Evolutionary conservation across 2,888 invertebrate species (phyloP).

Genomic region (Campoplex capitator): DNA sequence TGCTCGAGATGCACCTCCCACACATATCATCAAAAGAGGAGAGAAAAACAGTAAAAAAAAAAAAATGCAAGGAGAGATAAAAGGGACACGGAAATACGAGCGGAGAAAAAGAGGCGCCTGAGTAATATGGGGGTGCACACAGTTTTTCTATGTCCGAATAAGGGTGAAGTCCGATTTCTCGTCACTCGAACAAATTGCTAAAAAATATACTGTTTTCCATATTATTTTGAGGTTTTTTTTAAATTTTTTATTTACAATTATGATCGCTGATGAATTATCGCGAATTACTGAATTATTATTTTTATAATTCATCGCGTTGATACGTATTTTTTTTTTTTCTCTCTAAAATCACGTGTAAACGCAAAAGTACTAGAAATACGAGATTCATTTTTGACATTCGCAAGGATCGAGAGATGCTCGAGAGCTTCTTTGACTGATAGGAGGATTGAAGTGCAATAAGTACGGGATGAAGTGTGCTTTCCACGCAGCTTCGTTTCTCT

Average conservation of each 20-base stretch:
- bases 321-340: background rate
- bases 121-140: conserved; percentile 48
- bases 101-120: conserved; percentile 12
- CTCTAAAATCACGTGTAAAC: background rate
- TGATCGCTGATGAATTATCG: no score
- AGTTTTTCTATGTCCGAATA: background rate
- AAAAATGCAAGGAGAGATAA: conserved; percentile 31
- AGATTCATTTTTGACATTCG: background rate
- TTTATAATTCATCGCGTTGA: background rate
- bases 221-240: background rate
- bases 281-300: background rate
- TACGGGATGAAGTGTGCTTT: background rate
- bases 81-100: conserved; percentile 37
- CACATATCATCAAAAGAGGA: conserved; percentile 76
- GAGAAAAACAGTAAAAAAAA: conserved; percentile 2
- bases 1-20: conserved; percentile 60
- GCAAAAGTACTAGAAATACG: background rate
- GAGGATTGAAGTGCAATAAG: background rate
- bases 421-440: background rate
- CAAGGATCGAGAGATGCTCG: background rate
- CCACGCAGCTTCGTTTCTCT: background rate
- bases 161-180: conserved; percentile 10
- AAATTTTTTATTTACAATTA: no score
- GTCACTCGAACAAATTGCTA: background rate
- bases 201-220: background rate